These are phyloP conservation scores for Unio delphinus DNA, from an alignment of 2,888 invertebrate genomes.

Conservation along the genomic window DNA sequence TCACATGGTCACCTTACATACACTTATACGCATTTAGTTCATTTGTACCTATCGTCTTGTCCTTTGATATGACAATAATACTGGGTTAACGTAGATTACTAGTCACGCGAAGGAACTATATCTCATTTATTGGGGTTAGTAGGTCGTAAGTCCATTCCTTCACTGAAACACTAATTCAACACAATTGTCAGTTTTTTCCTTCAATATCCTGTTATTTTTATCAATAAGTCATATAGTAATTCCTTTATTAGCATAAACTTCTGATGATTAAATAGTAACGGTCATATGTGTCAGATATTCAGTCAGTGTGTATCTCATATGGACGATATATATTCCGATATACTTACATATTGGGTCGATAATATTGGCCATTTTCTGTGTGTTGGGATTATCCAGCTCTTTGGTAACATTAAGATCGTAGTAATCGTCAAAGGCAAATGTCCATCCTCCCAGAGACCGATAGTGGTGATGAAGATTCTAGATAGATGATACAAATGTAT, in stretches of 20 bases:
- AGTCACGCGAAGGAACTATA: too few relatives aligned
- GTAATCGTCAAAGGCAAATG: conserved; percentile 62
- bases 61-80: too few relatives aligned
- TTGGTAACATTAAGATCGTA: conserved; percentile 55
- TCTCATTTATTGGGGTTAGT: too few relatives aligned
- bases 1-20: too few relatives aligned
- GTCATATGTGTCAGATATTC: neutral
- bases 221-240: too few relatives aligned
- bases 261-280: neutral
- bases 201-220: too few relatives aligned
- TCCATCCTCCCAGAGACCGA: conserved; percentile 61
- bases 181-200: too few relatives aligned
- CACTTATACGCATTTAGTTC: too few relatives aligned
- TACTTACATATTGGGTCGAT: conserved; percentile 42
- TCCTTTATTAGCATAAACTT: too few relatives aligned
- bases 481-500: neutral
- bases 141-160: too few relatives aligned
- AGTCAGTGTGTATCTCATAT: neutral
- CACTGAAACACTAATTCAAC: too few relatives aligned
- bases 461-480: conserved; percentile 62
- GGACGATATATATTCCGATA: neutral
- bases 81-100: neutral
- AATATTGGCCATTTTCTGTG: conserved; percentile 49
- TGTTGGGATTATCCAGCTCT: conserved; percentile 48
- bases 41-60: too few relatives aligned